A percentile compares a stretch with the other conserved stretches of the same genome.
These are phyloP conservation scores for Cheilosia vulpina DNA, from an alignment of 2,888 invertebrate species.

Conservation along the genomic window DNA sequence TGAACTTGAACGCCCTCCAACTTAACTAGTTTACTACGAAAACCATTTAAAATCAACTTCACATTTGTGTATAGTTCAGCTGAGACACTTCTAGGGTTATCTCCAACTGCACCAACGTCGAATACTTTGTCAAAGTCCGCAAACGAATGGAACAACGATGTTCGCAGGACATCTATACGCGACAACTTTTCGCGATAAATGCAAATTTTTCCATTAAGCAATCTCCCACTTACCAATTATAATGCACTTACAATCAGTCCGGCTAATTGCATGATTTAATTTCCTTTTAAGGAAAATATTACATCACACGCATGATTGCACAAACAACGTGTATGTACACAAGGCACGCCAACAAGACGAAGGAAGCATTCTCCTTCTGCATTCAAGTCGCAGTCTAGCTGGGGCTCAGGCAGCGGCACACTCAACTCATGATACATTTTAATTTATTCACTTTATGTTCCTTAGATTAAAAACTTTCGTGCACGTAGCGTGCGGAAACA, in stretches of 20 bases:
- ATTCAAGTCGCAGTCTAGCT: conserved; percentile 53
- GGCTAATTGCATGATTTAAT: conserved; percentile 75
- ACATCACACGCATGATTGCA: conserved; percentile 73
- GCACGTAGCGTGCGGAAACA: conserved; percentile 69
- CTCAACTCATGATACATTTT: conserved; percentile 54
- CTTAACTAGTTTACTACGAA: no score
- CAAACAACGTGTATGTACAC: conserved; percentile 33
- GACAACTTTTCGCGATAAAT: conserved; percentile 34
- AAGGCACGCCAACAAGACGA: conserved; percentile 16
- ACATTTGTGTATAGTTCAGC: neutral
- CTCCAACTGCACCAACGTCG: conserved; percentile 19
- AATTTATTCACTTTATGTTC: conserved; percentile 71
- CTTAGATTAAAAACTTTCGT: conserved; percentile 67
- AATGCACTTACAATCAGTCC: conserved; percentile 72
- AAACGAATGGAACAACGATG: neutral
- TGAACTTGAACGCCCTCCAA: no score
- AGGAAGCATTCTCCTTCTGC: conserved; percentile 28
- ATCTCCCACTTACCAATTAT: conserved; percentile 65
- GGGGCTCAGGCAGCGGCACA: conserved; percentile 13
- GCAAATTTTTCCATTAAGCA: conserved; percentile 67
- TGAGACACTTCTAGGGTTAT: neutral
- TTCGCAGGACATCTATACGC: conserved; percentile 13
- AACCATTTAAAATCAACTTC: neutral
- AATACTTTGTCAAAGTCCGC: conserved; percentile 9
- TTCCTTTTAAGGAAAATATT: conserved; percentile 73